These are phyloP conservation scores for Cerastoderma edule DNA, from an alignment of 2,888 invertebrate genomes.

Conservation along the genomic window DNA sequence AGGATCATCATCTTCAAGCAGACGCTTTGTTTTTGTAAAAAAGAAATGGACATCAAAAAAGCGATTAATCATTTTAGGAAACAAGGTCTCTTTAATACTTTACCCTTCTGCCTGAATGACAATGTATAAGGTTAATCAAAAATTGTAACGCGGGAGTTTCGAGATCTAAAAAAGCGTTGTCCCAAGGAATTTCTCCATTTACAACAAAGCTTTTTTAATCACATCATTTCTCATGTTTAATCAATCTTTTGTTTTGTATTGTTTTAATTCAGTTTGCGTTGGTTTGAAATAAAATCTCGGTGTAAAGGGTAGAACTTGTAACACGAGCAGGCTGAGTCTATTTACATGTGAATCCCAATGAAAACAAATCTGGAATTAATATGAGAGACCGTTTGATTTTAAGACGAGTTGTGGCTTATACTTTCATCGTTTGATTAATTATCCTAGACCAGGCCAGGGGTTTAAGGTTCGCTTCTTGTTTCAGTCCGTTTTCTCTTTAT, in stretches of 20 bases:
- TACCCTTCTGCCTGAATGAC: too few relatives aligned
- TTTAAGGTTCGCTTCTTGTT: too few relatives aligned
- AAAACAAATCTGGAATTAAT: conserved; percentile 56
- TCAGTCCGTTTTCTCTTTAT: too few relatives aligned
- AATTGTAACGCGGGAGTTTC: too few relatives aligned
- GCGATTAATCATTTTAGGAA: conserved; percentile 31
- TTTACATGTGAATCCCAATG: conserved; percentile 51
- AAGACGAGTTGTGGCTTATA: conserved; percentile 12
- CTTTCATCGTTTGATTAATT: conserved; percentile 16
- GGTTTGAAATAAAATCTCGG: background rate
- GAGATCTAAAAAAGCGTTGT: background rate
- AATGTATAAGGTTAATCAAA: too few relatives aligned
- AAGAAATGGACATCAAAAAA: background rate
- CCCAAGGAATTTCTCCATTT: background rate
- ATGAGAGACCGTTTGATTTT: conserved; percentile 40
- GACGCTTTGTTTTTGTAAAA: conserved; percentile 39
- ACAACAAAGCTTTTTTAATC: background rate
- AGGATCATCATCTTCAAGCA: conserved; percentile 33
- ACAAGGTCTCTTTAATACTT: background rate
- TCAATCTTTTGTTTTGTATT: background rate
- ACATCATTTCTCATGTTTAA: background rate
- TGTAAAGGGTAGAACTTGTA: background rate
- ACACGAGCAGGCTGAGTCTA: conserved; percentile 23
- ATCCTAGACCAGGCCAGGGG: too few relatives aligned
- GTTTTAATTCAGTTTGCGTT: background rate